Base-by-base conservation (phyloP, 2,888 invertebrate species). In the Lottia scabra region DNA sequence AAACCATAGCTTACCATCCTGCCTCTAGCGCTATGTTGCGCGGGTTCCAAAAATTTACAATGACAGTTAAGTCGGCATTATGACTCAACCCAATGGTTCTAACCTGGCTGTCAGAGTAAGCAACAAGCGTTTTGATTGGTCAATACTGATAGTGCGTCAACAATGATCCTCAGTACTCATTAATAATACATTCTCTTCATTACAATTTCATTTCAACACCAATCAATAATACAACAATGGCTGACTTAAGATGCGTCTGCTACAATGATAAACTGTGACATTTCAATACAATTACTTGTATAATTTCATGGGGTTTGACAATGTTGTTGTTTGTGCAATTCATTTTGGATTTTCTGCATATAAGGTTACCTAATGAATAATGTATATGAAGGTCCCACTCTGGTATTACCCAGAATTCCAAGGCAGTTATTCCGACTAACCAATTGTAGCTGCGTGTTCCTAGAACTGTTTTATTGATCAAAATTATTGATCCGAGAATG, bases 31-130 rank as follows among this genome's bases (percentile, higher is more conserved):
- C 75, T 63, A 16, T 26, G 45, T 62, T 72, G 75, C 77, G 72
- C 73, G 64, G 67, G 62, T 65, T 64, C 70, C 71, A 65, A 26
- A 63, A 68, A 67, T 68, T 45, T 26, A 65, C 68, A 46, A 67
- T 63, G 48, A 73, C 66, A 68, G 73, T 68, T 75, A 75, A 65
- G 75, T 70, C 68, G 70, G 75, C 77, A 77, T 73, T 66, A 73
- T 77, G 75, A 75, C 77, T 73, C 70, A 73, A 73, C 19, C 56
- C 56, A 45, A 27, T 63, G 44, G 46, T 38, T 38, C 69, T 63
- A 69, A 69, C 45, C 69, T 63, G 63, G 44, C 64, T 64, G 63
- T 63, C 69, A 69, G 56, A 68, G 56, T 56, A 23, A 56, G 56
- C 56, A 23, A 56, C 56, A 56, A 56, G 56, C 56, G 23, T 56